These are phyloP conservation scores for Coreius guichenoti DNA, from an alignment of 2,797 vertebrate genomes.

Conservation along the genomic window DNA sequence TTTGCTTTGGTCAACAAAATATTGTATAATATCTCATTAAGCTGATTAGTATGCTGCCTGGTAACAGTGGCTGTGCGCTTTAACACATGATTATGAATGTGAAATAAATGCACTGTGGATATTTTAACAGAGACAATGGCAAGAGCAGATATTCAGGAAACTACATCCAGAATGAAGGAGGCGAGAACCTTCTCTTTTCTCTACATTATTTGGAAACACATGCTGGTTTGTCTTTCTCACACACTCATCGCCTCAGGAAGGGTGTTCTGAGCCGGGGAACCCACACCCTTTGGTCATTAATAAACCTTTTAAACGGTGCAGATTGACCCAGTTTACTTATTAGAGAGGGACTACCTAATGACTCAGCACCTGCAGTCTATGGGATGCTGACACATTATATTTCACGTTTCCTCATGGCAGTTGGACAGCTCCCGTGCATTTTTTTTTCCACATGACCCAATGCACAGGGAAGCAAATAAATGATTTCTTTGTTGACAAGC, in stretches of 20 bases:
- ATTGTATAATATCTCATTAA: conserved; percentile 99
- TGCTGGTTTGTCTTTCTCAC: conserved; percentile 8
- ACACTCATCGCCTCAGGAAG: conserved; percentile 32
- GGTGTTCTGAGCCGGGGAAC: conserved; percentile 40
- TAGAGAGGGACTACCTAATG: conserved; percentile 55
- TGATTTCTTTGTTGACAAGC: conserved; percentile 23
- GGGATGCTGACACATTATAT: conserved; percentile 44
- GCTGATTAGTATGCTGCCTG: conserved; percentile 98
- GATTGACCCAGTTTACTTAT: conserved; percentile 61
- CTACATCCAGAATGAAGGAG: conserved; percentile 62
- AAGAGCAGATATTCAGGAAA: conserved; percentile 77
- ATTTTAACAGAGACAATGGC: conserved; percentile 79
- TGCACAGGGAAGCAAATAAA: conserved; percentile 20
- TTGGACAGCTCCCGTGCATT: conserved; percentile 10
- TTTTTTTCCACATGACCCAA: conserved; percentile 1
- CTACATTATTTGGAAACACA: conserved; percentile 49
- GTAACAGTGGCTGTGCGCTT: conserved; percentile 91
- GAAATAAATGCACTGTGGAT: conserved; percentile 89
- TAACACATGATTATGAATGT: conserved; percentile 95
- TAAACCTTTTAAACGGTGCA: conserved; percentile 60
- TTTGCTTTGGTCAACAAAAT: conserved; percentile 99
- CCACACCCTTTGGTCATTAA: conserved; percentile 55
- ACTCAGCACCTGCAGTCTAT: conserved; percentile 51
- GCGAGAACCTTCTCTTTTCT: conserved; percentile 17
- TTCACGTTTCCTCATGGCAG: conserved; percentile 20